Conservation (phyloP, 2,888 invertebrate genomes). For the Athetis lepigone region DNA sequence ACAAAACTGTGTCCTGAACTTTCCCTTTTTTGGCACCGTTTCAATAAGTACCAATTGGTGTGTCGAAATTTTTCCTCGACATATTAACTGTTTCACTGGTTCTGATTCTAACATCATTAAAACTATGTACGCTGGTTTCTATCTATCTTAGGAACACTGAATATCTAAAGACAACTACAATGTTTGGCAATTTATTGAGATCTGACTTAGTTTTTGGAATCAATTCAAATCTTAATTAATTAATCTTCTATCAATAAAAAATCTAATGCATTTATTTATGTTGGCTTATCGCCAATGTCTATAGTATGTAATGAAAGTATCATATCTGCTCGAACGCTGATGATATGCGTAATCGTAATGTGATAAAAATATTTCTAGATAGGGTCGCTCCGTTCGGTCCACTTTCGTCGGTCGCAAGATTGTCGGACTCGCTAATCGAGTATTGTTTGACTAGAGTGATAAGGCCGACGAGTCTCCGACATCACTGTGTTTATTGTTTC, state of each 20-base stretch:
- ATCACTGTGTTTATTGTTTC: slow-evolving; percentile 52
- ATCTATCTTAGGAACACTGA: no score
- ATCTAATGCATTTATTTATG: slow-evolving; percentile 41
- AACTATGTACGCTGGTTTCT: no score
- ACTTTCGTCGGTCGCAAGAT: slow-evolving; percentile 33
- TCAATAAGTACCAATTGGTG: background rate
- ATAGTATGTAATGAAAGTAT: slow-evolving; percentile 41
- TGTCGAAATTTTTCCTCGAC: background rate
- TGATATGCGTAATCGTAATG: slow-evolving; percentile 45
- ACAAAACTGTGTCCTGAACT: background rate
- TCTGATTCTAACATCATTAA: background rate
- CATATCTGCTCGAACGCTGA: slow-evolving; percentile 25
- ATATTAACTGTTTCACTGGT: background rate
- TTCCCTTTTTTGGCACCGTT: slow-evolving; percentile 3
- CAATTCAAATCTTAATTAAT: slow-evolving; percentile 24
- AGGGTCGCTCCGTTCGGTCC: slow-evolving; percentile 15
- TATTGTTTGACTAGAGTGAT: slow-evolving; percentile 56
- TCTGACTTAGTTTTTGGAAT: slow-evolving; percentile 17
- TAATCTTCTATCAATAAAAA: slow-evolving; percentile 41
- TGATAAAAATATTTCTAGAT: slow-evolving; percentile 42
- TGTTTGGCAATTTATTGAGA: background rate
- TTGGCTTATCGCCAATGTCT: slow-evolving; percentile 57
- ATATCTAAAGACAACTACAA: background rate
- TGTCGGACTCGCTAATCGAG: slow-evolving; percentile 42
- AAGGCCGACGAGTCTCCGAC: slow-evolving; percentile 46